These are phyloP conservation scores for Ernsta delagoae DNA, from an alignment of 2,888 invertebrate species.

Conservation along the genomic window DNA sequence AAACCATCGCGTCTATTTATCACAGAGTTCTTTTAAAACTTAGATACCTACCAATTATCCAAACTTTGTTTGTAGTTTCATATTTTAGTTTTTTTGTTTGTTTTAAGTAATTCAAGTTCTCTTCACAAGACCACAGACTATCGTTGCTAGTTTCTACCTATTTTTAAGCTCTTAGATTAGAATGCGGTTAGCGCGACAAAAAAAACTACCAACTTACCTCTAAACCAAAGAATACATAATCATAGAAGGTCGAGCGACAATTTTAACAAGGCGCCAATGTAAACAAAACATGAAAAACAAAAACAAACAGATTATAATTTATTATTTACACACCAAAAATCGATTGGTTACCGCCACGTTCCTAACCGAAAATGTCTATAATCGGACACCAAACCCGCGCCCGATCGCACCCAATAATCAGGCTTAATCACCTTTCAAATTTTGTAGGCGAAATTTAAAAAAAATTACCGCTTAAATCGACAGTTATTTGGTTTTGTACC, in stretches of 20 bases:
- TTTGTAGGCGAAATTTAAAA: constrained; percentile 52
- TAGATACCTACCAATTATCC: too few species aligned
- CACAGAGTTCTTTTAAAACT: too few species aligned
- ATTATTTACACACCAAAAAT: constrained; percentile 68
- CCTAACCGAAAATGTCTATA: constrained; percentile 67
- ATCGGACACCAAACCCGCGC: constrained; percentile 64
- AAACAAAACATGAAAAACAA: constrained; percentile 36
- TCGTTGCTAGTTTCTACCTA: too few species aligned
- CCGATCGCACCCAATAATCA: constrained; percentile 70
- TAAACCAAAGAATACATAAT: constrained; percentile 10
- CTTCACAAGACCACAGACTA: too few species aligned
- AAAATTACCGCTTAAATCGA: constrained; percentile 36
- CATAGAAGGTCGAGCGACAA: constrained; percentile 10
- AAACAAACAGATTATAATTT: constrained; percentile 71
- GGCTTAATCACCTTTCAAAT: constrained; percentile 68
- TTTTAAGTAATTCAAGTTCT: too few species aligned
- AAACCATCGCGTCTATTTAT: too few species aligned
- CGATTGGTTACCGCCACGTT: constrained; percentile 65
- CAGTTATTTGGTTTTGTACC: constrained; percentile 1
- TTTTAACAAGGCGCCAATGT: constrained; percentile 34
- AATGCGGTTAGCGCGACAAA: too few species aligned
- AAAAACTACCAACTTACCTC: neutral
- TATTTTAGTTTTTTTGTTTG: too few species aligned
- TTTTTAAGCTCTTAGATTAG: too few species aligned
- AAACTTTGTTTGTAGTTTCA: too few species aligned